Percentiles rank a stretch among this genome's conserved stretches.
Evolutionary conservation across 2,797 vertebrate species (phyloP).

Genomic region (Aphelocoma californica): DNA sequence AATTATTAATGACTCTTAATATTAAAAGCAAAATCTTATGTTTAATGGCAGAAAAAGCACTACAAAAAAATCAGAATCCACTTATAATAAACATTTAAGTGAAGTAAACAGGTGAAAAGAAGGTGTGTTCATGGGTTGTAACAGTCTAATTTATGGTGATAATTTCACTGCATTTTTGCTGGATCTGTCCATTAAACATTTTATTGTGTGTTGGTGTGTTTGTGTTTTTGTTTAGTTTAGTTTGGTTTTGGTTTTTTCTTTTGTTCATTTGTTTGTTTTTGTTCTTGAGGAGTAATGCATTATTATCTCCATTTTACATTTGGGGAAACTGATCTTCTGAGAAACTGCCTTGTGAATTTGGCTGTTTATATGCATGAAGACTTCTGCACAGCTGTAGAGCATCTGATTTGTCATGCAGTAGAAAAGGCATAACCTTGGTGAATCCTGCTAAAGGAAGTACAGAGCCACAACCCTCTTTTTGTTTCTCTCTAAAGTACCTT

Average conservation of each 20-base stretch:
- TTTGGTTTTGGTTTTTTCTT: neutral
- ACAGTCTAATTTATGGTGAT: neutral
- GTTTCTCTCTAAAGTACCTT: neutral
- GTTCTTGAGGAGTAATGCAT: neutral
- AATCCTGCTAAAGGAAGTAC: neutral
- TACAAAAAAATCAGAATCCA: neutral
- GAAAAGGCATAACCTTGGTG: neutral
- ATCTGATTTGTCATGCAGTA: neutral
- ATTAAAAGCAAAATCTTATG: conserved; percentile 34
- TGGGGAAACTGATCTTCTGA: neutral
- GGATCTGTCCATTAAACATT: neutral
- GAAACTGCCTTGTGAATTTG: neutral
- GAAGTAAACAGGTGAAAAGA: neutral
- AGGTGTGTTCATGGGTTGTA: neutral
- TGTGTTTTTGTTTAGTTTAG: neutral
- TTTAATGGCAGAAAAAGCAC: conserved; percentile 25
- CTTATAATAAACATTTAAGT: neutral
- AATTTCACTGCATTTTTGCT: neutral
- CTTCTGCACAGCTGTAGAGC: neutral
- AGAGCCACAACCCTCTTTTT: neutral
- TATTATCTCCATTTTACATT: neutral
- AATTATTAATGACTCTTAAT: conserved; percentile 48
- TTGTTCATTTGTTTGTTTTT: neutral
- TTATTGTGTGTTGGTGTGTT: neutral
- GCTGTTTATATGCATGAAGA: neutral